Evolutionary conservation across 2,113 vertebrate species (phyloP), one percentile per base, ranked within the genome.

Genomic region (Oncorhynchus keta): DNA sequence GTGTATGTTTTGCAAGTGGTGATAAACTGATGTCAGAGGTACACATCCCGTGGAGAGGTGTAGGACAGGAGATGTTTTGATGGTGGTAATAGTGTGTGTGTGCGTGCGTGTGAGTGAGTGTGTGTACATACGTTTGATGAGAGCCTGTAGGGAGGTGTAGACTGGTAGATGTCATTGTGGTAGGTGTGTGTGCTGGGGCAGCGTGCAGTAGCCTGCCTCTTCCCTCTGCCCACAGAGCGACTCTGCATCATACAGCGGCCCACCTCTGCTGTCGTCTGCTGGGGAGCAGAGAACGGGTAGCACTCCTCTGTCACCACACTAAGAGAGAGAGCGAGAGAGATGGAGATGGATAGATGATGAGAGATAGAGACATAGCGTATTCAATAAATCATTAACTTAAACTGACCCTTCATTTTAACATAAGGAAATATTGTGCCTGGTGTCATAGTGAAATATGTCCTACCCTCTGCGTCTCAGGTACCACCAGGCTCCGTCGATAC

Each of bases 231-330:
- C 16, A 93, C 89, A 0, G 95, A 93, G 59, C 95, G 96, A 72
- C 95, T 98, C 85, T 96, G 96, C 98, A 99, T 99, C 98, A 98
- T 99, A 69, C 98, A 99, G 78, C 86, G 95, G 35, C 83, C 83
- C 0, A 86, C 76, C 62, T 90, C 0, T 3, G 68, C 1, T 30
- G 90, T 81, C 6, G 81, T 85, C 80, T 94, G 80, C 75, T 94
- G 89, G 0, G 83, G 91, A 28, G 91, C 85, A 1, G 68, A 89
- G 88, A 96, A 97, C 0, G 98, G 97, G 88, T 99, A 99, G 84
- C 97, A 99, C 57, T 95, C 91, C 9, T 98, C 94, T 0, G 97
- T 97, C 90, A 99, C 98, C 70, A 97, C 95, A 80, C 98, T 99
- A 92, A 6, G 5, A 3, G 30, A 4, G 75, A 59, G 24, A 51